phyloP scores from a whole-genome alignment of 2,888 invertebrate genomes.

The Sphaeridia pumilis region DNA sequence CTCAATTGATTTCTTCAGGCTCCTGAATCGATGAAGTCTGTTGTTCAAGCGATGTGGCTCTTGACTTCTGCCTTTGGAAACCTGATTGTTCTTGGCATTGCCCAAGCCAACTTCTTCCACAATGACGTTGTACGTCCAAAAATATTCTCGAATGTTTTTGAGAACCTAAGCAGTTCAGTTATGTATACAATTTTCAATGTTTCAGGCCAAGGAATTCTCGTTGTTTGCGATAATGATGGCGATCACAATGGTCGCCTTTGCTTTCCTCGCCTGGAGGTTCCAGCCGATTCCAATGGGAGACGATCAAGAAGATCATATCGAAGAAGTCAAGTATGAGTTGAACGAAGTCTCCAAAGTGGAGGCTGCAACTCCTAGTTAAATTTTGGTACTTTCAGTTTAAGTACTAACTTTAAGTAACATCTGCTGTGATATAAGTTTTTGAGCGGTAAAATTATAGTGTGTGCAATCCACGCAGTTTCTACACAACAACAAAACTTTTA shows the following conservation, averaged over 20 bases:
- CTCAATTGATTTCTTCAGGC: constrained; percentile 46
- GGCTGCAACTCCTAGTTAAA: not conserved
- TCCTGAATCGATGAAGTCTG: constrained; percentile 84
- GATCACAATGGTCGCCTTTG: constrained; percentile 68
- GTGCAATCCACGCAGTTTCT: too few relatives aligned
- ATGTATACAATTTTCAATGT: constrained; percentile 37
- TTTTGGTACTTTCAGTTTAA: too few relatives aligned
- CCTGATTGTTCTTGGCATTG: constrained; percentile 78
- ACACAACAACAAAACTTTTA: too few relatives aligned
- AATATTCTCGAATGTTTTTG: not conserved
- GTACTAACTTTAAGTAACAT: too few relatives aligned
- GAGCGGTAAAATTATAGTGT: too few relatives aligned
- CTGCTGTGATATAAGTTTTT: too few relatives aligned
- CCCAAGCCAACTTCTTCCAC: constrained; percentile 64
- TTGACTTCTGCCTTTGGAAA: constrained; percentile 89
- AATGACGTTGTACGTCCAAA: constrained; percentile 50
- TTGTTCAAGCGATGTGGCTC: constrained; percentile 83
- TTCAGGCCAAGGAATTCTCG: constrained; percentile 72
- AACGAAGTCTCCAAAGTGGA: not conserved
- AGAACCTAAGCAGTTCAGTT: not conserved
- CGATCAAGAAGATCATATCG: not conserved
- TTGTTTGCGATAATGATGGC: constrained; percentile 78
- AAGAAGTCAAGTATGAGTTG: not conserved
- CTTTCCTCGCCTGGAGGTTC: constrained; percentile 40
- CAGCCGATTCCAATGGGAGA: constrained; percentile 22